Conservation (phyloP, 2,113 vertebrate species). For the Sander vitreus region DNA sequence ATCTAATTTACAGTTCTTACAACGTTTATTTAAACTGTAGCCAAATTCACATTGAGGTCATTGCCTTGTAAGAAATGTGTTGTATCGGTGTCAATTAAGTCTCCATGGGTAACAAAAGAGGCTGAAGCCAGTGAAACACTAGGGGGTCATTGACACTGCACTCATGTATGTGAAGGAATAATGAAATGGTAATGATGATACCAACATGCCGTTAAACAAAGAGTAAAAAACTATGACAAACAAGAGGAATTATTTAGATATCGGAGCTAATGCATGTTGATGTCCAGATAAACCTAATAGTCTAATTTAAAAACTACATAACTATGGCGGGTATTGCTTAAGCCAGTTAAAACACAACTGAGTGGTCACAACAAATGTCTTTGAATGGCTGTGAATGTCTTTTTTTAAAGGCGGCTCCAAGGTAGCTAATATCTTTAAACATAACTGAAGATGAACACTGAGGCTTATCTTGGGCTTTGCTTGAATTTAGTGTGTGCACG, state of each 20-base stretch:
- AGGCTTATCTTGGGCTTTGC: background rate
- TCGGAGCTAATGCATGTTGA: background rate
- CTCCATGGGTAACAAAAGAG: constrained; percentile 49
- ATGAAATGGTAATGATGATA: constrained; percentile 33
- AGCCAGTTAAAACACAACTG: background rate
- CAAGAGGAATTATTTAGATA: background rate
- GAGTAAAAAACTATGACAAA: background rate
- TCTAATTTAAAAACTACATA: constrained; percentile 5
- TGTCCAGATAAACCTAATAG: background rate
- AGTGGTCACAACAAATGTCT: background rate
- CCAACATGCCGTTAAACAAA: background rate
- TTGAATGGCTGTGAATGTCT: background rate
- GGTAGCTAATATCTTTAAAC: background rate
- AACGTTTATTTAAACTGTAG: constrained; percentile 16
- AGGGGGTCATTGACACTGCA: constrained; percentile 49
- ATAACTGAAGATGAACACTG: background rate
- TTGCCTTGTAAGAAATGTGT: constrained; percentile 28
- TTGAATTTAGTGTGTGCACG: background rate
- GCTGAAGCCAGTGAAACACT: constrained; percentile 41
- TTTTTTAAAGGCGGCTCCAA: background rate
- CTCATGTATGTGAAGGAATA: constrained; percentile 45
- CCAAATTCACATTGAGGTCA: constrained; percentile 30
- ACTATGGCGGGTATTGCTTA: background rate
- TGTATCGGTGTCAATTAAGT: constrained; percentile 59
- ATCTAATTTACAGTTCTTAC: constrained; percentile 37